A percentile compares a stretch with the other conserved stretches of the same genome.
phyloP scores from a whole-genome alignment of 2,888 invertebrate species.

The Pecten maximus region DNA sequence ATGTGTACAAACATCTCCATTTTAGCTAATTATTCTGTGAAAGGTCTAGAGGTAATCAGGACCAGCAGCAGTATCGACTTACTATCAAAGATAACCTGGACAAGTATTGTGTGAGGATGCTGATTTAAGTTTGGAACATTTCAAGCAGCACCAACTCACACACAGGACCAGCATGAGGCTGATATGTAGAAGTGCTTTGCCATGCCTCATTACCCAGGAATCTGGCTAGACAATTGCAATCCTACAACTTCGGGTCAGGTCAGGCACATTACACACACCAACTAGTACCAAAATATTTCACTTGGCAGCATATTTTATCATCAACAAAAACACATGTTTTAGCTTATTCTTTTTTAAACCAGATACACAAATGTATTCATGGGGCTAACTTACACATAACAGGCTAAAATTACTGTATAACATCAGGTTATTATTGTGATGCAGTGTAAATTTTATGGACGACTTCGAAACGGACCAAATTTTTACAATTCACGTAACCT shows the following conservation, averaged over 20 bases:
- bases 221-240: neutral
- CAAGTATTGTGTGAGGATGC: neutral
- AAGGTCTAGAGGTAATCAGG: neutral
- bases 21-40: neutral
- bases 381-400: too few species aligned
- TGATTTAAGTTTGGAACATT: neutral
- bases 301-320: slow-evolving; percentile 5
- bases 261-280: neutral
- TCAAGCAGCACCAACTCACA: neutral
- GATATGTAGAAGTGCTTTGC: neutral
- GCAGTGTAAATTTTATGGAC: too few species aligned
- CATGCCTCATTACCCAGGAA: slow-evolving; percentile 20
- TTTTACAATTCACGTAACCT: too few species aligned
- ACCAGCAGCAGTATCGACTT: neutral
- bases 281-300: neutral
- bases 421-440: too few species aligned
- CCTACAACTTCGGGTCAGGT: slow-evolving; percentile 4
- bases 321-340: slow-evolving; percentile 7
- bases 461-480: too few species aligned
- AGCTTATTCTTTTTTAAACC: too few species aligned
- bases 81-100: neutral
- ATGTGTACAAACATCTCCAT: neutral
- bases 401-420: too few species aligned
- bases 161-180: neutral
- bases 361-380: too few species aligned